Evolutionary conservation across 2,113 vertebrate genomes (phyloP).

Genomic region (Syrmaticus mikado): DNA sequence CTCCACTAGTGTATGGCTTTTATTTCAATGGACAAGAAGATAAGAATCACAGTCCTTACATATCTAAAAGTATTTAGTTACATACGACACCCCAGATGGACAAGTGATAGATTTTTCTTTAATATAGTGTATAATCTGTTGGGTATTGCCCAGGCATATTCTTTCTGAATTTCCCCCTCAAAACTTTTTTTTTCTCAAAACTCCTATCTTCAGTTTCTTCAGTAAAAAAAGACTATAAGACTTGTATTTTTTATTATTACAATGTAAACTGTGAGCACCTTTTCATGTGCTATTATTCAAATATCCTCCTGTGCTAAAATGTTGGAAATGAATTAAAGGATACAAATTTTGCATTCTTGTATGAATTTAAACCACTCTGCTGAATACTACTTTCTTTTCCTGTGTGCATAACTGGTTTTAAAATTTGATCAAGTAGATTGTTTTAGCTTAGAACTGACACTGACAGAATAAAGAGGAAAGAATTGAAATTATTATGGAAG

Average conservation of each 20-base stretch:
- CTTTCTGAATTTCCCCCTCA: not conserved
- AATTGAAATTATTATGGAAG: constrained; percentile 60
- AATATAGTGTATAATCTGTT: not conserved
- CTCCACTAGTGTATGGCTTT: too few relatives aligned
- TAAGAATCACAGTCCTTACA: too few relatives aligned
- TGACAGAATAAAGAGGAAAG: constrained; percentile 32
- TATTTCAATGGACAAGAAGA: too few relatives aligned
- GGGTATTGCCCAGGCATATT: not conserved
- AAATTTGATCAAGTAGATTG: constrained; percentile 40
- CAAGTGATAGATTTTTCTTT: too few relatives aligned
- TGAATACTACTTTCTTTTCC: not conserved
- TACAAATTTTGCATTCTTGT: not conserved
- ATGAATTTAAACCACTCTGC: not conserved
- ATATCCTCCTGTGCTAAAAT: not conserved
- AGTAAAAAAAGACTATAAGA: too few relatives aligned
- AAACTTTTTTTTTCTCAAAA: not conserved
- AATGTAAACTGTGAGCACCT: not conserved
- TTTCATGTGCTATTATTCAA: not conserved
- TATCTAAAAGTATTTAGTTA: too few relatives aligned
- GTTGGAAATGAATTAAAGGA: not conserved
- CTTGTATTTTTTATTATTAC: not conserved
- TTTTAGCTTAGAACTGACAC: constrained; percentile 37
- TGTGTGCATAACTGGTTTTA: not conserved
- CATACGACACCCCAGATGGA: too few relatives aligned
- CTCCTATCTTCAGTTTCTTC: not conserved